Evolutionary conservation across 1,140 invertebrate species (phyloP).

Genomic region (Drosophila pachea): DNA sequence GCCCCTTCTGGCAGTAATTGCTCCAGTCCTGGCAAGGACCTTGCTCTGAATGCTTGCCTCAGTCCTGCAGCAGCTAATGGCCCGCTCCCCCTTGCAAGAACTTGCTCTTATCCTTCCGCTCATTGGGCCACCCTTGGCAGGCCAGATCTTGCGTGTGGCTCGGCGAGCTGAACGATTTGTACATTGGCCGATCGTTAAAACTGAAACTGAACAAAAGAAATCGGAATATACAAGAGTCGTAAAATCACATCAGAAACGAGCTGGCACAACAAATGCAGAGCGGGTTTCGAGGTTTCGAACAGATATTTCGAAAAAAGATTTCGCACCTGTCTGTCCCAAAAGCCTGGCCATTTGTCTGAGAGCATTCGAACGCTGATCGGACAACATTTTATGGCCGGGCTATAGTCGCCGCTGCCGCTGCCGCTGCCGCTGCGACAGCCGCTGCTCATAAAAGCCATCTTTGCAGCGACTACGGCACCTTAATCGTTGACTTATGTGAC

Average conservation of each 20-base stretch:
- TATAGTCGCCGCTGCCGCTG: too few relatives aligned
- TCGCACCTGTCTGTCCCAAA: constrained; percentile 55
- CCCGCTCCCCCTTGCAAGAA: too few relatives aligned
- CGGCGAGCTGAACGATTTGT: constrained; percentile 67
- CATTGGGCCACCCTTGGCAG: too few relatives aligned
- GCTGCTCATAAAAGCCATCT: constrained; percentile 49
- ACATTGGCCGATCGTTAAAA: constrained; percentile 64
- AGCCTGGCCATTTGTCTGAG: neutral
- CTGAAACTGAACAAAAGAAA: constrained; percentile 29
- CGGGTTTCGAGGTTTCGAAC: constrained; percentile 33
- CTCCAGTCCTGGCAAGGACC: too few relatives aligned
- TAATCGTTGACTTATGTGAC: constrained; percentile 74
- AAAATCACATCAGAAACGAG: constrained; percentile 59
- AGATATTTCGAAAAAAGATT: constrained; percentile 43
- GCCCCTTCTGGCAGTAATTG: too few relatives aligned
- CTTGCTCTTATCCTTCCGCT: too few relatives aligned
- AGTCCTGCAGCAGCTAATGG: too few relatives aligned
- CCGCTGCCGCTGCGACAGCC: too few relatives aligned
- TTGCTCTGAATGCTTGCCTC: too few relatives aligned
- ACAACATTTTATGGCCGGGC: constrained; percentile 58
- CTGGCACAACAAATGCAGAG: constrained; percentile 42
- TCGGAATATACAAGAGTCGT: constrained; percentile 57
- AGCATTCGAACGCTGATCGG: constrained; percentile 19
- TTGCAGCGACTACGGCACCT: constrained; percentile 47
- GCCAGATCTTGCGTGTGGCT: constrained; percentile 2